phyloP scores from a whole-genome alignment of 2,797 vertebrate species.

The Acropternis orthonyx region DNA sequence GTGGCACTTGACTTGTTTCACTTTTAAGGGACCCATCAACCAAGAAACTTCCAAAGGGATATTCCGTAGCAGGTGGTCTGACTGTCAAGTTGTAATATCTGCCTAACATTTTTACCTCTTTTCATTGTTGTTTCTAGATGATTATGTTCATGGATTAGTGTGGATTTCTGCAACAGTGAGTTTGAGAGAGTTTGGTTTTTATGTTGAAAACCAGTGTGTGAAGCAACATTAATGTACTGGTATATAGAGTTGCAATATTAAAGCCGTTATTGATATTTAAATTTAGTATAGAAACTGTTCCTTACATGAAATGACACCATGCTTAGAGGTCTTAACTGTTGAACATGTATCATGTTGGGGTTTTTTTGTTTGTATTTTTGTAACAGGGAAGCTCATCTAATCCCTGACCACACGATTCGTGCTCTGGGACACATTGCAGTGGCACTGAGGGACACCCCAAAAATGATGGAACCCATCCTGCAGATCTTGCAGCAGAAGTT shows the following conservation, averaged over 20 bases:
- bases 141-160: not conserved
- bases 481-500: slow-evolving; percentile 99
- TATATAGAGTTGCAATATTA: not conserved
- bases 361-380: not conserved
- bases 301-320: not conserved
- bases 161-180: not conserved
- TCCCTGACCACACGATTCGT: slow-evolving; percentile 97
- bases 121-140: not conserved
- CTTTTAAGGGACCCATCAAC: not conserved
- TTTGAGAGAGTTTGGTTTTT: not conserved
- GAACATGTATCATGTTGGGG: not conserved
- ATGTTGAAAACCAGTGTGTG: not conserved
- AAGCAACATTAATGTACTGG: not conserved
- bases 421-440: slow-evolving; percentile 95
- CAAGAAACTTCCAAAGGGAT: not conserved
- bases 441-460: slow-evolving; percentile 91
- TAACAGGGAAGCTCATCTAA: slow-evolving; percentile 91
- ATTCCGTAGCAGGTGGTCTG: not conserved
- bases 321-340: not conserved
- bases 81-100: not conserved
- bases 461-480: slow-evolving; percentile 98
- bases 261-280: not conserved
- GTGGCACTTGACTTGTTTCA: not conserved
- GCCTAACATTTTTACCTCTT: not conserved
- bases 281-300: not conserved